phyloP scores from a whole-genome alignment of 35 echinoderm and acorn worm species.

The Heliocidaris erythrogramma region DNA sequence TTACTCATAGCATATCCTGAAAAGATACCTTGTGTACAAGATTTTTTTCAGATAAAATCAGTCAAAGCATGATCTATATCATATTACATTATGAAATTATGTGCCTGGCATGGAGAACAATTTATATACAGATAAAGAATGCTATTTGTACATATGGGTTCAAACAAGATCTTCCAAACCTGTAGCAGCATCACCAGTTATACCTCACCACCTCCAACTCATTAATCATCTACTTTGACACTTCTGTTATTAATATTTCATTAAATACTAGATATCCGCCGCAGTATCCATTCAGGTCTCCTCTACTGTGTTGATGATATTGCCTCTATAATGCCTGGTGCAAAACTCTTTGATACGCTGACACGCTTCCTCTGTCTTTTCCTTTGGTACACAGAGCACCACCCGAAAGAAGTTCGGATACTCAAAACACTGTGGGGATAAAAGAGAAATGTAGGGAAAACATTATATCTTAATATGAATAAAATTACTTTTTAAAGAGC shows the following conservation, averaged over 20 bases:
- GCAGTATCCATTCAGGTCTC: background rate
- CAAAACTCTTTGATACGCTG: slow-evolving; percentile 84
- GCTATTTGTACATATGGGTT: too few species aligned
- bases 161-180: too few species aligned
- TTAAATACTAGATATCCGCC: background rate
- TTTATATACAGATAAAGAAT: too few species aligned
- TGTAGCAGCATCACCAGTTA: background rate
- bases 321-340: slow-evolving; percentile 56
- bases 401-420: slow-evolving; percentile 85
- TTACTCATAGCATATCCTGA: background rate
- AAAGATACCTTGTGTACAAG: background rate
- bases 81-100: background rate
- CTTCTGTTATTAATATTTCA: background rate
- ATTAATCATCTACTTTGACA: background rate
- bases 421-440: slow-evolving; percentile 82
- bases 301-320: background rate
- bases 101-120: background rate
- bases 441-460: background rate
- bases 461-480: background rate
- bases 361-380: slow-evolving; percentile 71
- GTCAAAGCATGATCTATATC: background rate
- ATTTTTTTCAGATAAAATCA: background rate
- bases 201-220: background rate
- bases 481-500: background rate
- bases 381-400: slow-evolving; percentile 74